Conservation (phyloP, 2,113 vertebrate genomes). For the Amazona vittata region DNA sequence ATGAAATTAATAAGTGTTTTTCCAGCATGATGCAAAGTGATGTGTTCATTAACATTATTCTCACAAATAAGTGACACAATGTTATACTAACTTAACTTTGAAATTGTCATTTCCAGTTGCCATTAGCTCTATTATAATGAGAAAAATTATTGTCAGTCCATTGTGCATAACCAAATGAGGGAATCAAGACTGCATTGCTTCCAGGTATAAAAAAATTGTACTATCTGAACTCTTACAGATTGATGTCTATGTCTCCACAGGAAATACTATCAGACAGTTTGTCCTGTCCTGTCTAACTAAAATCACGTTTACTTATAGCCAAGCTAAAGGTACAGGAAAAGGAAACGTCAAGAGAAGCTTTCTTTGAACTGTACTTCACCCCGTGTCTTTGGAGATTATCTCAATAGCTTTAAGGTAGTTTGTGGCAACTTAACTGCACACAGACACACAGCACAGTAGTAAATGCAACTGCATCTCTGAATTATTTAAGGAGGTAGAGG, state of each 20-base stretch:
- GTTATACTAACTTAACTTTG: constrained; percentile 32
- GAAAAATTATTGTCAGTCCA: neutral
- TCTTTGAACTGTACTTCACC: constrained; percentile 30
- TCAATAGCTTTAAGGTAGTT: neutral
- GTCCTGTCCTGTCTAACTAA: neutral
- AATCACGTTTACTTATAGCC: neutral
- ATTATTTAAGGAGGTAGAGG: neutral
- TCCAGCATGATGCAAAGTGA: constrained; percentile 19
- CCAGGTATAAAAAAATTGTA: neutral
- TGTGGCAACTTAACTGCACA: neutral
- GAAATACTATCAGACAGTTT: neutral
- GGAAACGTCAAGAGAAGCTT: neutral
- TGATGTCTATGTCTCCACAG: neutral
- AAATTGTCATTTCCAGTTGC: constrained; percentile 44
- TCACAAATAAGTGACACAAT: constrained; percentile 29
- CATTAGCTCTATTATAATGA: neutral
- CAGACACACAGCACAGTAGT: neutral
- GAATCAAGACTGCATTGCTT: neutral
- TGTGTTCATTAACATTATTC: constrained; percentile 59
- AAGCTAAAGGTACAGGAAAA: neutral
- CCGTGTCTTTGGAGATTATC: neutral
- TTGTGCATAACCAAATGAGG: neutral
- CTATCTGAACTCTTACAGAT: neutral
- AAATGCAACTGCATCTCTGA: neutral
- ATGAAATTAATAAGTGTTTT: constrained; percentile 53